Evolutionary conservation across 2,113 vertebrate species (phyloP).

Genomic region (Lepus timidus): DNA sequence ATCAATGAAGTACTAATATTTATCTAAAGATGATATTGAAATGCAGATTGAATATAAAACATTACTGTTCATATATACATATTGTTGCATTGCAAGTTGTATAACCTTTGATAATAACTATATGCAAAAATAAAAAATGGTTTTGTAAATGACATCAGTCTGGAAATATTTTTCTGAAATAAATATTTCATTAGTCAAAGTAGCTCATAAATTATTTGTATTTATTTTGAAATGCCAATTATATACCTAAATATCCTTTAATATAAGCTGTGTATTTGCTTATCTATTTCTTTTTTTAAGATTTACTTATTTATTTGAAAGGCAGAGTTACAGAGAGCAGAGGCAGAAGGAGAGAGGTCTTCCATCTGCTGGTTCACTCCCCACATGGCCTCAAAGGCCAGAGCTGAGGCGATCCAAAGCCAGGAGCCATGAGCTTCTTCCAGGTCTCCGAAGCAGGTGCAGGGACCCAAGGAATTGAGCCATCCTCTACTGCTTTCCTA

Average conservation of each 20-base stretch:
- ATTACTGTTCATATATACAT: background rate
- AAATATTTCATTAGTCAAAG: constrained; percentile 67
- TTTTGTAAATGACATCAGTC: constrained; percentile 62
- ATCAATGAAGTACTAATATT: constrained; percentile 4
- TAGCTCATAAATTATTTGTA: constrained; percentile 58
- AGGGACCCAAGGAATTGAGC: too few species aligned
- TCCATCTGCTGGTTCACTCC: too few species aligned
- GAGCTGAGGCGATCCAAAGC: too few species aligned
- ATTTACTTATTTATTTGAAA: too few species aligned
- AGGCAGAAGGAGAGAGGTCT: too few species aligned
- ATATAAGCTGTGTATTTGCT: constrained; percentile 55
- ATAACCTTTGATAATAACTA: background rate
- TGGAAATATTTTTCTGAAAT: constrained; percentile 65
- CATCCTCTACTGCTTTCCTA: too few species aligned
- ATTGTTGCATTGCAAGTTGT: background rate
- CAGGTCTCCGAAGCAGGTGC: too few species aligned
- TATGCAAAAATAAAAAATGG: constrained; percentile 72
- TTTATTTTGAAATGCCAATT: constrained; percentile 62
- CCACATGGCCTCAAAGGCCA: too few species aligned
- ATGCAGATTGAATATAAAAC: background rate
- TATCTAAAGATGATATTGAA: background rate
- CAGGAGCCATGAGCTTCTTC: too few species aligned
- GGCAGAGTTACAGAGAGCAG: too few species aligned
- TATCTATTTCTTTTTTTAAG: background rate
- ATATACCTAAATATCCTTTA: constrained; percentile 47